Evolutionary conservation across 1,140 invertebrate species (phyloP).

Genomic region (Lepeophtheirus salmonis): DNA sequence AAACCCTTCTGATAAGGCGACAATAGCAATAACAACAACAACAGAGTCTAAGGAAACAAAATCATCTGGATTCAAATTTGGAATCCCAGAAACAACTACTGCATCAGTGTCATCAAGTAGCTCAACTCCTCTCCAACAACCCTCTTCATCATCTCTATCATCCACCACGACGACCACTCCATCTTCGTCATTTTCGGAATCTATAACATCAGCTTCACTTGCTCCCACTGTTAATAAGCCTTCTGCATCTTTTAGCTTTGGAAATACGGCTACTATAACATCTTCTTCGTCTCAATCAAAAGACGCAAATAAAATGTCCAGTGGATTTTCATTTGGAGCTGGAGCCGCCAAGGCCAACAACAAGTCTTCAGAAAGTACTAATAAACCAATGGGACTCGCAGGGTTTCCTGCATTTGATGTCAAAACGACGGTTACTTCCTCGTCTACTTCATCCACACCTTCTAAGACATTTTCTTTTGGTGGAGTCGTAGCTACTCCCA

Average conservation of each 20-base stretch:
- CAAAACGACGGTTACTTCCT: no score
- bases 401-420: neutral
- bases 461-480: no score
- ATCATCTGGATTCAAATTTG: neutral
- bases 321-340: neutral
- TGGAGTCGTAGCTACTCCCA: no score
- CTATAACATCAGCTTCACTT: no score
- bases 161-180: neutral
- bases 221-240: no score
- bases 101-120: neutral
- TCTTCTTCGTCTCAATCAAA: neutral
- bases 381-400: neutral
- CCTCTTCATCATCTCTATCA: neutral
- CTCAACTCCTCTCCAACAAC: neutral
- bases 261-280: neutral
- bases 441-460: neutral
- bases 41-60: neutral
- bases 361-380: neutral
- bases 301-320: neutral
- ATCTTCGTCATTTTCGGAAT: neutral
- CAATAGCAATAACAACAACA: neutral
- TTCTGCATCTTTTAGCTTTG: neutral
- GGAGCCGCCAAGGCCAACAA: no score
- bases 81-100: neutral
- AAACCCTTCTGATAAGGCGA: neutral